Base-by-base conservation (phyloP, 2,888 invertebrate genomes). In the Ptychoptera contaminata region DNA sequence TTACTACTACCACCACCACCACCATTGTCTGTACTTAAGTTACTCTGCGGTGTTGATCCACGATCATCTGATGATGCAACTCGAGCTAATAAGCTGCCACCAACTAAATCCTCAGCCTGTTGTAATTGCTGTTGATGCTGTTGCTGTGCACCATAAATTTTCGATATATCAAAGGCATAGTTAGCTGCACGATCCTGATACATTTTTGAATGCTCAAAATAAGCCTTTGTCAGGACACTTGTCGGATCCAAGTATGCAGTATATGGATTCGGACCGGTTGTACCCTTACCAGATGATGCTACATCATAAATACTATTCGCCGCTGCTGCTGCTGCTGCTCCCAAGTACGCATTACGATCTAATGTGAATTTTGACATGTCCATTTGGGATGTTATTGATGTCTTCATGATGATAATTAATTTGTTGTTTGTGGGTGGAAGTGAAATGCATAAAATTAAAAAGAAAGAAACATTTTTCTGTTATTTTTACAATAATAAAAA, bases 111-210 rank as follows among this genome's bases (percentile, higher is more conserved):
- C 30, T 58, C 58, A 53, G 55, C 55, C 43, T 63, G 62, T 46
- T 62, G 63, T 31, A 61, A 56, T 44, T 57, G 63, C 34, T 61
- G 63, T 31, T 57, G 60, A 8, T 59, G 63, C 48, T 57, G 56
- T 34, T 63, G 61, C 44, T 65, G 65, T n/a, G 48, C 46, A 15
- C 51, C 49, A 46, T 66, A 66, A 48, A 66, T 66, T 55, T 65
- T 65, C 31, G 65, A 61, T 46, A 65, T 65, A 47, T 65, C 65
- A 43, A 65, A 65, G 52, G 66, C 66, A 56, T 66, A 66, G 49
- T 65, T 66, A 49, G 65, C 61, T n/a, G 40, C 40, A 42, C 65
- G 60, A 55, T 66, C 66, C 52, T 65, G 64, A 50, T 66, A 66
- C 62, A 66, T 65, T 55, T 66, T 65, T 46, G 65, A 65, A 23